Conservation (phyloP, 2,113 vertebrate species). For the Marcusenius ussheri region DNA sequence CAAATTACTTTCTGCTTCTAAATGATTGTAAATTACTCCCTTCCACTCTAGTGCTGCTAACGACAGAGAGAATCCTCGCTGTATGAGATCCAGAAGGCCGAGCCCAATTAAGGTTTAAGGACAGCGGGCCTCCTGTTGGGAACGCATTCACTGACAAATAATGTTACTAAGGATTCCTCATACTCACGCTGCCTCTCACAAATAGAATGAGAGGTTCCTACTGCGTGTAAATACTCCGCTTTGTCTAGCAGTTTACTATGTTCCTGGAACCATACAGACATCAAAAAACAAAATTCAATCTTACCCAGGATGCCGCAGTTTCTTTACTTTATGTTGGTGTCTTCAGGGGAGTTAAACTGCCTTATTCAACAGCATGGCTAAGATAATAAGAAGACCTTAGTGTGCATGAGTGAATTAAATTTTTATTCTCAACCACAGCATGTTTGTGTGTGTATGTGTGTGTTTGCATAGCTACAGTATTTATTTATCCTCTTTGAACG, state of each 20-base stretch:
- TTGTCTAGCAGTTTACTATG: slow-evolving; percentile 3
- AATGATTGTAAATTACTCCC: slow-evolving; percentile 7
- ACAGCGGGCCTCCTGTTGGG: not conserved
- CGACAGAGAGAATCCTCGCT: not conserved
- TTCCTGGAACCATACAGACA: slow-evolving; percentile 10
- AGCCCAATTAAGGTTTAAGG: not conserved
- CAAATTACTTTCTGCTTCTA: slow-evolving; percentile 7
- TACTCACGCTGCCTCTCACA: not conserved
- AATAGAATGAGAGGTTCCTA: slow-evolving; percentile 1
- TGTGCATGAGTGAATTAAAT: not conserved
- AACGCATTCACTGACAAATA: not conserved
- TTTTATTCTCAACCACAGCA: not conserved
- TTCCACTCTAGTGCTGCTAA: slow-evolving; percentile 28
- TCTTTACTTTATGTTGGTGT: not conserved
- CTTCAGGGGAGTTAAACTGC: slow-evolving; percentile 7
- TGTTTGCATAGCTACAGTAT: not conserved
- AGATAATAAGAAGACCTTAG: not conserved
- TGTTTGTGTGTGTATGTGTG: not conserved
- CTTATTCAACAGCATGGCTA: not conserved
- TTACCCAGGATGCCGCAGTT: not conserved
- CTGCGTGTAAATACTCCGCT: slow-evolving; percentile 12
- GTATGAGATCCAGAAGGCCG: not conserved
- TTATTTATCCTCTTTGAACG: slow-evolving; percentile 15
- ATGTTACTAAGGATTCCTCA: slow-evolving; percentile 4
- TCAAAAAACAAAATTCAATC: slow-evolving; percentile 2